A percentile compares a stretch with the other conserved stretches of the same genome.
These are phyloP conservation scores for Vulpes lagopus DNA, from an alignment of 2,113 vertebrate genomes.

Conservation along the genomic window DNA sequence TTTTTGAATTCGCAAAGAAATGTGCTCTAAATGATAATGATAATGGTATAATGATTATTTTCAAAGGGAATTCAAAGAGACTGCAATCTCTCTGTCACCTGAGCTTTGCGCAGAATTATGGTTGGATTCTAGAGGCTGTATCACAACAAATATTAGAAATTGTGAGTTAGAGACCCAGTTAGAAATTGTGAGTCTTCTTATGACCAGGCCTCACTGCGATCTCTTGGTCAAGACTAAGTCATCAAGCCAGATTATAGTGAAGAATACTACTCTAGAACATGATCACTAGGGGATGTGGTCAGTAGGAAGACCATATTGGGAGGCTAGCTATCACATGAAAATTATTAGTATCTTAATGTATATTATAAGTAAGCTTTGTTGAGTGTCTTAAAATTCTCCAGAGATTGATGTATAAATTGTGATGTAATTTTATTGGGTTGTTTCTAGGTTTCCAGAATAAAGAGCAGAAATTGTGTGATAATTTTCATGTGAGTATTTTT, in stretches of 20 bases:
- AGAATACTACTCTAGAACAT: background rate
- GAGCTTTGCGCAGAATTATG: background rate
- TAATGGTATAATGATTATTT: slow-evolving; percentile 68
- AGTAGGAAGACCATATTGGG: background rate
- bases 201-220: background rate
- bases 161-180: background rate
- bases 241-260: background rate
- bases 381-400: background rate
- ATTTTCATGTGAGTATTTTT: background rate
- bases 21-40: slow-evolving; percentile 51
- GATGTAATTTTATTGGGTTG: background rate
- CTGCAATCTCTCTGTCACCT: background rate
- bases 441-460: slow-evolving; percentile 19
- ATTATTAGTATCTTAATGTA: background rate
- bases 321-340: background rate
- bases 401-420: background rate
- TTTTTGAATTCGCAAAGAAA: slow-evolving; percentile 66
- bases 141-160: background rate
- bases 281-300: background rate
- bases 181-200: background rate
- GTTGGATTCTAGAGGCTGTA: background rate
- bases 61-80: background rate
- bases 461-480: background rate
- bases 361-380: background rate
- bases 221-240: background rate